Base-by-base conservation (phyloP, 2,797 vertebrate genomes). In the Mormyrops attenuatus region DNA sequence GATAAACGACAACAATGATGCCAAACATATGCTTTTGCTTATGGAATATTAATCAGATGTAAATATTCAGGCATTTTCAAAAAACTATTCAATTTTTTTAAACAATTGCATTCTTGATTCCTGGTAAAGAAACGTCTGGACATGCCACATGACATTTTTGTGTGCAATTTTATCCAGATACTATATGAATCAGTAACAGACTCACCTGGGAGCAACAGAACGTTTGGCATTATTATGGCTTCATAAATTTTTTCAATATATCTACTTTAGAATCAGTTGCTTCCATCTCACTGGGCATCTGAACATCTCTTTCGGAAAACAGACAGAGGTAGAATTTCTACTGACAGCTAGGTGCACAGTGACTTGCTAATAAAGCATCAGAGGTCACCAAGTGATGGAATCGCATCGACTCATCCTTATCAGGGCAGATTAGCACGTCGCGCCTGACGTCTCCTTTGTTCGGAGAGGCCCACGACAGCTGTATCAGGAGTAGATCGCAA, bases 401-500 rank as follows among this genome's bases (percentile, higher is more conserved):
- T 87, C 66, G 47, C 30, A 69, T 55, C 22, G 30, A 66, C 85
- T 34, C 15, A 34, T 55, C 85, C 60, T 55, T 49, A 77, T 30
- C 84, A 5, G 50, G 50, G 44, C 84, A 87, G 57, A 87, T 47
- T 53, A 63, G 57, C 26, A 52, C 22, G 26, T 15, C 0, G 1
- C 3, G 15, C 69, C 34, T 30, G 11, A 11, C 47, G 5, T 30
- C n/a, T 13, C 57, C 47, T 77, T 13, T 63, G 6, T 30, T 87
- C 20, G 9, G 82, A 53, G 30, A 73, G 89, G 82, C 52, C 52
- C 52, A 0, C 17, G 4, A 15, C 30, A 87, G 3, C 13, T 13
- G 85, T 77, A 77, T 73, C 60, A 47, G 85, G 34, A 30, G 11
- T 41, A 89, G 84, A 89, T 89, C 85, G 26, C 89, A 89, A 89